phyloP scores from a whole-genome alignment of 2,797 vertebrate species.

The Distichodus sexfasciatus region DNA sequence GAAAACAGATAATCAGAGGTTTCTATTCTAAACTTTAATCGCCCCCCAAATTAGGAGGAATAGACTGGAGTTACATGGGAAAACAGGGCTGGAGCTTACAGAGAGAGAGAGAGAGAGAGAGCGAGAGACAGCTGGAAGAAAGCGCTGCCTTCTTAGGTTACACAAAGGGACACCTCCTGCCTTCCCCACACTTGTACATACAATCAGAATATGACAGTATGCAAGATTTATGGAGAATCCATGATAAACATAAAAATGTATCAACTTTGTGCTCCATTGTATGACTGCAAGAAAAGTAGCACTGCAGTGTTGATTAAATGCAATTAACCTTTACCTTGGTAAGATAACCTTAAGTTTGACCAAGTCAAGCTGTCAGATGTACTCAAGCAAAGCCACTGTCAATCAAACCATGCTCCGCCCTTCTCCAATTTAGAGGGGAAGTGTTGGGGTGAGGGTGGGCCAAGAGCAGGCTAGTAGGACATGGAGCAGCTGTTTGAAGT shows the following conservation, averaged over 20 bases:
- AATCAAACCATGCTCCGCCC: constrained; percentile 3
- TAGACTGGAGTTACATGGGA: too few species aligned
- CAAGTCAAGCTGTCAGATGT: background rate
- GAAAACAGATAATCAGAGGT: background rate
- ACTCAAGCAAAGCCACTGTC: constrained; percentile 10
- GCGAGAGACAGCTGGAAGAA: too few species aligned
- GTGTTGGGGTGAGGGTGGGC: background rate
- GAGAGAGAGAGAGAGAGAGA: background rate
- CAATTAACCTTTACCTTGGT: too few species aligned
- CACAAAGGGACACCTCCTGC: too few species aligned
- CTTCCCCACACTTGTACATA: background rate
- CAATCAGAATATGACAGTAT: too few species aligned
- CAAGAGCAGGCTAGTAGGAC: constrained; percentile 27
- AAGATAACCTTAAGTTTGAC: background rate
- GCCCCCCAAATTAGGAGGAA: too few species aligned
- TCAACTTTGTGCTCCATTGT: too few species aligned
- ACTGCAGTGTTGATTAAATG: too few species aligned
- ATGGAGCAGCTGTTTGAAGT: constrained; percentile 45
- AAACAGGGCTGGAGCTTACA: background rate
- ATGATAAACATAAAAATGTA: too few species aligned
- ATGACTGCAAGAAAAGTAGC: background rate
- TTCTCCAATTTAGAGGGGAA: constrained; percentile 2
- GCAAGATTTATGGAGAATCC: too few species aligned
- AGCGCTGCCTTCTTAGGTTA: too few species aligned
- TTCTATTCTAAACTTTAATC: too few species aligned